Evolutionary conservation across 2,888 invertebrate genomes (phyloP), one percentile per base, ranked within the genome.

Genomic region (Drosophila limbata): DNA sequence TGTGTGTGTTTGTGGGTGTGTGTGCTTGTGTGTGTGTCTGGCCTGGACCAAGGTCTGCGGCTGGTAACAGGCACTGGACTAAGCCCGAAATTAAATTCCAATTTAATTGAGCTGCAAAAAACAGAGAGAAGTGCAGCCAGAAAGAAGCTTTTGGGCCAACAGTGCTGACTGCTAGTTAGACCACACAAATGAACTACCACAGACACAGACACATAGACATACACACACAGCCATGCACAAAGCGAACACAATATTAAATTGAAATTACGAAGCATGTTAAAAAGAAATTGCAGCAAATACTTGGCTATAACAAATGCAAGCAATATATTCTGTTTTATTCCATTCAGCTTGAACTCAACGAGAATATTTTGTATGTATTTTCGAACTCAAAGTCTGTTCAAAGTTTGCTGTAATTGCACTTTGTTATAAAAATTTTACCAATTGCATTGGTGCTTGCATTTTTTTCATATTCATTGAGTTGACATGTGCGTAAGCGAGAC

Each of bases 71-170:
- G 53, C 51, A 48, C 62, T 57, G 56, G 68, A 63, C 88, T 79
- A 84, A 88, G 86, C 83, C 69, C 77, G 61, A 84, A 84, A 84
- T 89, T 90, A 84, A 90, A 87, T 87, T 90, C 85, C 89, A 79
- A 82, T 89, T 90, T 89, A 88, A 88, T 90, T 88, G 90, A 90
- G 88, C 83, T 82, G 75, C 88, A 81, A 89, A 84, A 86, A 88
- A 73, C 31, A 45, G 33, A 53, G 51, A 45, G 56, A 35, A 64
- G 50, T 59, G 67, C 68, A 62, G 28, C 44, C 33, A 47, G 17
- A 15, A 21, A 56, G 45, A 47, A 45, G 65, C 57, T 52, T 56
- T 37, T 28, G 59, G 53, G 19, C 39, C 45, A 50, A 31, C 19
- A 42, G 9, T n/a, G 6, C 68, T 53, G 45, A 66, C 74, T 59